Evolutionary conservation across 2,113 vertebrate species (phyloP).

Genomic region (Boleophthalmus pectinirostris): DNA sequence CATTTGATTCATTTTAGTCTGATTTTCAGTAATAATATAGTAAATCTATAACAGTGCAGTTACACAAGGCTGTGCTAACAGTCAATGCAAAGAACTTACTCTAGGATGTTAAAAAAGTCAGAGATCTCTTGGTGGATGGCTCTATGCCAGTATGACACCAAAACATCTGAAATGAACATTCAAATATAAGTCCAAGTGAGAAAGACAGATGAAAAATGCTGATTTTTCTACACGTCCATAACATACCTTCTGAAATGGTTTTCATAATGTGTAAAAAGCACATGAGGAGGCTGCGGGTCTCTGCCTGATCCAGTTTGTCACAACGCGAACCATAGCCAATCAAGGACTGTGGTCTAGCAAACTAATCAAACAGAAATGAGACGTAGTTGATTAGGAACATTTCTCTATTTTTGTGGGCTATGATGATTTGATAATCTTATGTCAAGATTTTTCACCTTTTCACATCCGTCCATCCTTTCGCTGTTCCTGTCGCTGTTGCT

Average conservation of each 20-base stretch:
- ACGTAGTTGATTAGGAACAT: not conserved
- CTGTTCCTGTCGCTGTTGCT: constrained; percentile 94
- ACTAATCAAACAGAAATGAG: constrained; percentile 70
- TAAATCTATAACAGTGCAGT: not conserved
- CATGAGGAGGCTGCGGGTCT: constrained; percentile 94
- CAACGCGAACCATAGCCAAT: constrained; percentile 94
- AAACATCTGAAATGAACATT: constrained; percentile 81
- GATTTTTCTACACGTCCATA: not conserved
- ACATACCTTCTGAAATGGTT: constrained; percentile 93
- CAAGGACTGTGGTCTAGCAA: constrained; percentile 91
- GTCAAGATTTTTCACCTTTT: constrained; percentile 82
- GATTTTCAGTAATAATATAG: not conserved
- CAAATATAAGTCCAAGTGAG: constrained; percentile 1
- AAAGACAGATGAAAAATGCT: not conserved
- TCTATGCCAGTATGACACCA: constrained; percentile 95
- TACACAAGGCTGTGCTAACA: constrained; percentile 7
- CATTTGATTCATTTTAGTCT: constrained; percentile 22
- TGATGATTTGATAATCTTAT: not conserved
- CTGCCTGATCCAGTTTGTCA: constrained; percentile 97
- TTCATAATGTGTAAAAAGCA: constrained; percentile 99
- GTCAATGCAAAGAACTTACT: constrained; percentile 81
- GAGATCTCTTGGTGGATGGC: constrained; percentile 93
- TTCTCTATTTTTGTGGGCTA: not conserved
- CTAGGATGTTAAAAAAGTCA: constrained; percentile 98
- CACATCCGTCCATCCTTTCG: constrained; percentile 93